These are phyloP conservation scores for Alexandromys fortis DNA, from an alignment of 2,113 vertebrate species.

Conservation along the genomic window DNA sequence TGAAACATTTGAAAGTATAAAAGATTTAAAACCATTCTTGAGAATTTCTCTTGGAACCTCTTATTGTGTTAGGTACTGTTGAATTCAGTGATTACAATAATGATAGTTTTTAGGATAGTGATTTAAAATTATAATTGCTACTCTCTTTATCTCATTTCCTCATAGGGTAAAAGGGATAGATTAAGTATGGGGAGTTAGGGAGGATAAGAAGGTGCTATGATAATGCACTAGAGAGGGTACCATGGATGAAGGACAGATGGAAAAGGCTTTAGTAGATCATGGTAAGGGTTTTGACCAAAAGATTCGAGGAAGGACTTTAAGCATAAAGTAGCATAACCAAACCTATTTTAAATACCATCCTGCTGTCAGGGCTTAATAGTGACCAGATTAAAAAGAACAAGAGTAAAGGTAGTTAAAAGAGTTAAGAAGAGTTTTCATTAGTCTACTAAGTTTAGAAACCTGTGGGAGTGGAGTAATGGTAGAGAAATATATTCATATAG, in stretches of 20 bases:
- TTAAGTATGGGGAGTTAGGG: background rate
- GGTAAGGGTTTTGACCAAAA: background rate
- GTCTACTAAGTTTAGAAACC: background rate
- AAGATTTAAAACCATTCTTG: conserved; percentile 2
- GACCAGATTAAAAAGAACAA: background rate
- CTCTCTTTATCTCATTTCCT: background rate
- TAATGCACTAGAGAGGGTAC: background rate
- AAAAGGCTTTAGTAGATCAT: background rate
- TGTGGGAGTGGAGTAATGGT: background rate
- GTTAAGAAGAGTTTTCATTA: background rate
- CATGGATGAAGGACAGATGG: background rate
- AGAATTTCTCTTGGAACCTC: background rate
- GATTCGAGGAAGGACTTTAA: background rate
- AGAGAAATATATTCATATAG: background rate
- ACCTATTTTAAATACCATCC: background rate
- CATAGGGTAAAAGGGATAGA: background rate
- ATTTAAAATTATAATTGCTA: background rate
- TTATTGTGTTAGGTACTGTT: background rate
- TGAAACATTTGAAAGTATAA: conserved; percentile 32
- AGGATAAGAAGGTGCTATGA: background rate
- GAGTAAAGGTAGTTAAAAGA: background rate
- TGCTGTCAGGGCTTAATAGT: background rate
- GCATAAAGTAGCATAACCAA: background rate
- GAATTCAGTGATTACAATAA: background rate
- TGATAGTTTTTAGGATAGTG: background rate